These are phyloP conservation scores for Oceanites oceanicus DNA, from an alignment of 2,113 vertebrate species.

Conservation along the genomic window DNA sequence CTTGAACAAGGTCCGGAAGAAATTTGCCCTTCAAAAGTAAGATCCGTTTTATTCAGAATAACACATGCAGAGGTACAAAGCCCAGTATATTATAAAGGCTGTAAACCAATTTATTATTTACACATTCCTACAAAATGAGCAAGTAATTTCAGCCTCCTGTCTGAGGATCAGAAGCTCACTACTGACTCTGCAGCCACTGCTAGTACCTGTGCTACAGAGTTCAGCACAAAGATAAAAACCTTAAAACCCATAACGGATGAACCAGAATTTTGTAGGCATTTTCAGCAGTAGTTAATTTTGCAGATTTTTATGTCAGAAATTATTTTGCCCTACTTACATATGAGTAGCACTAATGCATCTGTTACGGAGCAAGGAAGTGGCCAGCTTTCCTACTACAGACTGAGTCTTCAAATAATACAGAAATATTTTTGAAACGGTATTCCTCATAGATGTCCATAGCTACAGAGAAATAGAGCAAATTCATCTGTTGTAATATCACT, in stretches of 20 bases:
- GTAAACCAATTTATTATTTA: neutral
- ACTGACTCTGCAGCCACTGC: neutral
- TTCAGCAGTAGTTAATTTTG: neutral
- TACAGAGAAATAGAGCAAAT: neutral
- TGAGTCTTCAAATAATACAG: neutral
- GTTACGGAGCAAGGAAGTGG: neutral
- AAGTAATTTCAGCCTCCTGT: neutral
- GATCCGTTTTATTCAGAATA: neutral
- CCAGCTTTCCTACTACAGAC: neutral
- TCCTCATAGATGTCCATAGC: neutral
- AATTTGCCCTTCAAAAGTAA: neutral
- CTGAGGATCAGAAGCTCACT: neutral
- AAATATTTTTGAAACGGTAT: neutral
- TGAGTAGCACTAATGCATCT: neutral
- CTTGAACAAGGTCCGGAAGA: neutral
- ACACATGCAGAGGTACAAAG: neutral
- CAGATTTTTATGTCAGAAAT: neutral
- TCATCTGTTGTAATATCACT: neutral
- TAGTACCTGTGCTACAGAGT: neutral
- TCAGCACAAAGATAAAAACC: neutral
- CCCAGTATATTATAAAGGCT: neutral
- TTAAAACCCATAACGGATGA: neutral
- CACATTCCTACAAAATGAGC: neutral
- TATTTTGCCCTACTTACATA: neutral
- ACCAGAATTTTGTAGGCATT: neutral